These are phyloP conservation scores for Myotis myotis DNA, from an alignment of 2,797 vertebrate species.

Conservation along the genomic window DNA sequence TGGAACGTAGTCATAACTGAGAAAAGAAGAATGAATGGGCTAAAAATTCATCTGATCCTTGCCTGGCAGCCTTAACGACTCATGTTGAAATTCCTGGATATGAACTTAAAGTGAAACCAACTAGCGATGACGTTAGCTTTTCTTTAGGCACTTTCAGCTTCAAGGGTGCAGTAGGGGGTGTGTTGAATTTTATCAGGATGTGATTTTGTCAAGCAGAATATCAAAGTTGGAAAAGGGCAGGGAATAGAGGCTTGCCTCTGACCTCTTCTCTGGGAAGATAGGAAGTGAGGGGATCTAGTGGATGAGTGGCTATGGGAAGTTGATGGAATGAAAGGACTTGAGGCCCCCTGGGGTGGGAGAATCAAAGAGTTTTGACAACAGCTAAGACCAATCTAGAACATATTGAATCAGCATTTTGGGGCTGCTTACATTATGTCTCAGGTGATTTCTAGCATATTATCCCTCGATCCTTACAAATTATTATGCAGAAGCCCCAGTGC, in stretches of 20 bases:
- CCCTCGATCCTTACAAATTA: background rate
- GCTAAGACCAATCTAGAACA: conserved; percentile 20
- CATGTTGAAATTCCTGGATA: background rate
- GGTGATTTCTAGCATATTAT: conserved; percentile 24
- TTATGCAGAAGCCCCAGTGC: background rate
- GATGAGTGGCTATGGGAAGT: background rate
- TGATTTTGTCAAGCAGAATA: background rate
- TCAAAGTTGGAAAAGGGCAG: background rate
- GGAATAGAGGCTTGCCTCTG: background rate
- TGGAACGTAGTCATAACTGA: background rate
- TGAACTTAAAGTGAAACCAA: background rate
- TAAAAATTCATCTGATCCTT: background rate
- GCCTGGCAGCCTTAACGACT: background rate
- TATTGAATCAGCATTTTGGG: background rate
- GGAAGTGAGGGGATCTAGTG: background rate
- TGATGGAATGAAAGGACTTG: background rate
- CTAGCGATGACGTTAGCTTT: background rate
- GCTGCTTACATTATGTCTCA: background rate
- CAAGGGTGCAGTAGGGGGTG: background rate
- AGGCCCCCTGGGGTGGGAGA: background rate
- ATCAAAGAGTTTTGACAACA: background rate
- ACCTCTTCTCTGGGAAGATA: background rate
- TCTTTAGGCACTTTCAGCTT: background rate
- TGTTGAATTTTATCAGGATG: background rate
- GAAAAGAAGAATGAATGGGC: background rate